These are phyloP conservation scores for Gymnoscopelus microlampas DNA, from an alignment of 2,797 vertebrate genomes.

Conservation along the genomic window DNA sequence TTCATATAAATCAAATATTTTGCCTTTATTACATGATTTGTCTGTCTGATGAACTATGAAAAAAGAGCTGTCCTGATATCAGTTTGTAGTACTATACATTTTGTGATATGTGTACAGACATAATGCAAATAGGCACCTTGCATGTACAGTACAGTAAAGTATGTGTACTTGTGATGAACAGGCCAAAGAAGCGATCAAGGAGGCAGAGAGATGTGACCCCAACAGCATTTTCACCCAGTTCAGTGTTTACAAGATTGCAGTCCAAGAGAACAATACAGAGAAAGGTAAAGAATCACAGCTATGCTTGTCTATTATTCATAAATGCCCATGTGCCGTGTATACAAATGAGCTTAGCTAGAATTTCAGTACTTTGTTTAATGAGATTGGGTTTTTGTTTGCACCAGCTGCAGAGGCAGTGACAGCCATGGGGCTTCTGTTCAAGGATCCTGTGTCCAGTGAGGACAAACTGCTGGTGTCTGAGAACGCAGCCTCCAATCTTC, in stretches of 20 bases:
- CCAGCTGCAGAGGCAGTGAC: slow-evolving; percentile 84
- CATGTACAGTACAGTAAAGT: neutral
- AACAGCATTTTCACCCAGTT: slow-evolving; percentile 91
- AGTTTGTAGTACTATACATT: no score
- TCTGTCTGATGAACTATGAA: no score
- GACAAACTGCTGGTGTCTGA: slow-evolving; percentile 72
- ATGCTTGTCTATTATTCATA: slow-evolving; percentile 10
- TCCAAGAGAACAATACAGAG: slow-evolving; percentile 81
- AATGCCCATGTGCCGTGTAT: neutral
- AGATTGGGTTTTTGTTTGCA: slow-evolving; percentile 22
- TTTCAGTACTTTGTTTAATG: slow-evolving; percentile 16
- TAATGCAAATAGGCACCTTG: neutral
- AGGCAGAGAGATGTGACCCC: slow-evolving; percentile 87
- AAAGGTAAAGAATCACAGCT: slow-evolving; percentile 80
- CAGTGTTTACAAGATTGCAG: slow-evolving; percentile 88
- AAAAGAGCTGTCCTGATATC: no score
- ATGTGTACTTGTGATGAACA: slow-evolving; percentile 54
- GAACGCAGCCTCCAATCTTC: slow-evolving; percentile 77
- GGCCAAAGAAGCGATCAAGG: slow-evolving; percentile 89
- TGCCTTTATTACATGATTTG: no score
- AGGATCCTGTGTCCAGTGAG: slow-evolving; percentile 52
- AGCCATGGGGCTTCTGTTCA: slow-evolving; percentile 78
- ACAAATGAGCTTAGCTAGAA: neutral
- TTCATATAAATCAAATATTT: no score
- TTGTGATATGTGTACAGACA: neutral